phyloP scores from a whole-genome alignment of 1,140 invertebrate species.

The Brachionus sp. region DNA sequence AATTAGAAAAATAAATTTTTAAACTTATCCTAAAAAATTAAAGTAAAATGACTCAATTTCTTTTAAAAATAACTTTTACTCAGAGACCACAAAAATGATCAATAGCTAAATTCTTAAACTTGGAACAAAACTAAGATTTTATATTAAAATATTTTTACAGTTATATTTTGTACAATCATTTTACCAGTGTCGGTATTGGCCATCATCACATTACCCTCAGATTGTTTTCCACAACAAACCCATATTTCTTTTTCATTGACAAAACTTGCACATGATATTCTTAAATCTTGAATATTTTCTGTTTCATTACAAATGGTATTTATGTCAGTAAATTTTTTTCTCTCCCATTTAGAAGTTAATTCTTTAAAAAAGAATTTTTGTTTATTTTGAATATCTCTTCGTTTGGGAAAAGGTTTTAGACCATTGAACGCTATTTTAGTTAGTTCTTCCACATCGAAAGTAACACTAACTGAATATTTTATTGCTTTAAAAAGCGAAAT shows the following conservation, averaged over 20 bases:
- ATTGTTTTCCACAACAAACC: conserved; percentile 60
- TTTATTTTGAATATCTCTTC: conserved; percentile 58
- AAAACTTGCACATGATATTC: conserved; percentile 26
- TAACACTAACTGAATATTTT: conserved; percentile 61
- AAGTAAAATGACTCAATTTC: no score
- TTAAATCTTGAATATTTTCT: conserved; percentile 47
- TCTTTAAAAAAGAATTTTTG: conserved; percentile 53
- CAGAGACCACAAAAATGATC: neutral
- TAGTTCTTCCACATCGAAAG: conserved; percentile 62
- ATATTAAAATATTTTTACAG: conserved; percentile 52
- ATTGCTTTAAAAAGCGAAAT: conserved; percentile 62
- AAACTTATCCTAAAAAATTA: no score
- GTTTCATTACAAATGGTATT: conserved; percentile 52
- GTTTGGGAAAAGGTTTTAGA: conserved; percentile 61
- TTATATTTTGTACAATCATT: conserved; percentile 58
- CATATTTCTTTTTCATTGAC: conserved; percentile 56
- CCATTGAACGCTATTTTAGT: conserved; percentile 62
- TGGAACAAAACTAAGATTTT: neutral
- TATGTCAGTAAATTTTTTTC: conserved; percentile 56
- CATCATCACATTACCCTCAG: conserved; percentile 53
- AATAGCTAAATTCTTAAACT: neutral
- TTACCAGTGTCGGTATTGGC: conserved; percentile 54
- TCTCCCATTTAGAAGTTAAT: neutral
- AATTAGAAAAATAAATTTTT: no score
- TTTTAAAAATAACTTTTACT: no score